phyloP scores from a whole-genome alignment of 2,888 invertebrate genomes.

The Hypomecis atomaria region DNA sequence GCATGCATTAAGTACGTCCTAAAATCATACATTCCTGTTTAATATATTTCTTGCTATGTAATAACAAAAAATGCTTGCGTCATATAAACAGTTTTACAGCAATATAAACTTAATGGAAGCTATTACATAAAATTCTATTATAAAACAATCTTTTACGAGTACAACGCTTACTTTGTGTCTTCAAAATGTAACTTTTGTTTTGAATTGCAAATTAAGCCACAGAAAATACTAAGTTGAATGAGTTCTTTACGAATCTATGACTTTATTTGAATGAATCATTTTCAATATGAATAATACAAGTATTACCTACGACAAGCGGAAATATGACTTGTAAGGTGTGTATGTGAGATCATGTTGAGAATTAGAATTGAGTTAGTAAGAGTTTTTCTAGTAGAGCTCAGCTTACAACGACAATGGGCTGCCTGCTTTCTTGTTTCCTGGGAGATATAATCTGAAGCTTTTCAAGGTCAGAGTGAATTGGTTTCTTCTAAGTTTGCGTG shows the following conservation, averaged over 20 bases:
- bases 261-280: conserved; percentile 15
- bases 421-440: too few species aligned
- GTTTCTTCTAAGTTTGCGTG: too few species aligned
- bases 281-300: conserved; percentile 3
- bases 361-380: background rate
- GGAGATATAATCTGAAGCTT: too few species aligned
- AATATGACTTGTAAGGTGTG: conserved; percentile 4
- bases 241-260: background rate
- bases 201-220: background rate
- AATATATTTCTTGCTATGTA: background rate
- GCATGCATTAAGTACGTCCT: background rate
- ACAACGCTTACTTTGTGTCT: background rate
- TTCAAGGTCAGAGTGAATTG: too few species aligned
- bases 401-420: too few species aligned
- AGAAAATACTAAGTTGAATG: background rate
- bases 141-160: background rate
- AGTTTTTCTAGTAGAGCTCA: too few species aligned
- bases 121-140: background rate
- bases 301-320: background rate
- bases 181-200: background rate
- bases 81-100: background rate
- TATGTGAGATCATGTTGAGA: conserved; percentile 10
- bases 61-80: background rate
- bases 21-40: background rate
- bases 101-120: background rate